Evolutionary conservation across 1,140 invertebrate genomes (phyloP), one percentile per base, ranked within the genome.

Genomic region (Liolophura sinensis): DNA sequence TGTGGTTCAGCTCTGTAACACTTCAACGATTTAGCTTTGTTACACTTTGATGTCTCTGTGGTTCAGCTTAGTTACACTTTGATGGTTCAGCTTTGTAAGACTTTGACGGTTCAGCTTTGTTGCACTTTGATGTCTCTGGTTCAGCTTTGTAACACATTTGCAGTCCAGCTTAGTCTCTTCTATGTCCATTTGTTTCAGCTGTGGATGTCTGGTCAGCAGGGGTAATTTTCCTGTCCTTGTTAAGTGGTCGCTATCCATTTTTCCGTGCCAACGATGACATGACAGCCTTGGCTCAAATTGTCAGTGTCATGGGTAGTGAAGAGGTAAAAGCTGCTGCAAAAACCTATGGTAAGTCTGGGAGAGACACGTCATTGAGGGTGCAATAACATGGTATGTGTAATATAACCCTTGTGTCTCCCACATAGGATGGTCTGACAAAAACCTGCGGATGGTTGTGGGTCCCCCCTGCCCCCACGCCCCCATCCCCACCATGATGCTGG

Each of bases 171-270:
- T 15, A 65, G 14, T 68, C 18, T 67, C 9, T 40, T 40, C 50
- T 61, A 18, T 59, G 59, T 47, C 49, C 67, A 65, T 49, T 6
- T 57, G 62, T 79, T 84, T 48, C 85, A 87, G 92, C 91, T 70
- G 91, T 97, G 67, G 94, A 97, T 85, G 88, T 95, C 62, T 96
- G 94, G 94, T 92, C 94, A 48, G 89, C 89, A 51, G 94, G 94
- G 49, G 90, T 96, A 6, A 94, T 96, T 65, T 89, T 96, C 74
- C 81, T 94, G 3, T 91, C 90, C 60, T 89, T 94, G 65, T 84
- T 95, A 11, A 91, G 90, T 74, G 89, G 89, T 20, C 89, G 92
- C 3, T 93, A 93, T 85, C 92, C 92, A 40, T 93, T 96, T 79
- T 94, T 96, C 78, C 89, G 90, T 67, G 91, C 91, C 11, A 88